Evolutionary conservation across 2,888 invertebrate genomes (phyloP).

Genomic region (Drosophila pseudotakahashii): DNA sequence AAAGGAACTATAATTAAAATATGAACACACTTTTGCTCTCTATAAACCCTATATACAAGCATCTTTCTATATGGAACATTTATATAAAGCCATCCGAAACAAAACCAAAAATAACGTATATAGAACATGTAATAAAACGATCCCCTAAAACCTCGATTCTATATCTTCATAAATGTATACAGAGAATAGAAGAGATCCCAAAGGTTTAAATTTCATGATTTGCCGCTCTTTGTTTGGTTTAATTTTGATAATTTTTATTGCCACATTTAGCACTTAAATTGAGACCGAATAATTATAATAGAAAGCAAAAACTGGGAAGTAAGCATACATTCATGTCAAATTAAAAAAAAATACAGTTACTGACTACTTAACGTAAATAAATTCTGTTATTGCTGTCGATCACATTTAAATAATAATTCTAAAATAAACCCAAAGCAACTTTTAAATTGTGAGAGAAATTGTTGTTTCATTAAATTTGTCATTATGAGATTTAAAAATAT

Average conservation of each 20-base stretch:
- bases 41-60: slow-evolving; percentile 73
- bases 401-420: slow-evolving; percentile 39
- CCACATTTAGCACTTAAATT: slow-evolving; percentile 43
- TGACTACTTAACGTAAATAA: slow-evolving; percentile 40
- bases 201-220: slow-evolving; percentile 6
- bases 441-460: slow-evolving; percentile 64
- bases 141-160: slow-evolving; percentile 32
- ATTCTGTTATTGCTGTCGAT: slow-evolving; percentile 75
- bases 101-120: slow-evolving; percentile 40
- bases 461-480: slow-evolving; percentile 77
- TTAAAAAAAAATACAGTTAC: slow-evolving; percentile 34
- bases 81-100: slow-evolving; percentile 54
- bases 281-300: slow-evolving; percentile 34
- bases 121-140: slow-evolving; percentile 48
- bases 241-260: slow-evolving; percentile 34
- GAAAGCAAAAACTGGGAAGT: slow-evolving; percentile 37
- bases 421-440: slow-evolving; percentile 45
- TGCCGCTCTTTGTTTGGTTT: slow-evolving; percentile 18
- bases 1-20: slow-evolving; percentile 63
- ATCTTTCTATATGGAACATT: slow-evolving; percentile 66
- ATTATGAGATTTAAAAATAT: slow-evolving; percentile 59
- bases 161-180: slow-evolving; percentile 42
- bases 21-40: slow-evolving; percentile 69
- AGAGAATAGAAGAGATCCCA: neutral
- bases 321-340: slow-evolving; percentile 59